phyloP scores from a whole-genome alignment of 2,797 vertebrate genomes.

The Enteromius fasciolatus region DNA sequence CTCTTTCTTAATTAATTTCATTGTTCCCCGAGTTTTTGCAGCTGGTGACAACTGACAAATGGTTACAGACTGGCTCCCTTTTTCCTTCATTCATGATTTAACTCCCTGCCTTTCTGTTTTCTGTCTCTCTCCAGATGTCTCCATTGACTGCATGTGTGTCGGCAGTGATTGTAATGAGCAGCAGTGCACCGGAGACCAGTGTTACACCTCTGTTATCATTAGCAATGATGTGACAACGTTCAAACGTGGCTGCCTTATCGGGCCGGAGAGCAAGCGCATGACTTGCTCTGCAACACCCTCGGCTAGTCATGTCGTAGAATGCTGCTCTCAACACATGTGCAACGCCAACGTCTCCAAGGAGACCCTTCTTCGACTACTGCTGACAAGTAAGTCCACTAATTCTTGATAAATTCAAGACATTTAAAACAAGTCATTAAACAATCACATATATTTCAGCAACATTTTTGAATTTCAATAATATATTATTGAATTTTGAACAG shows the following conservation, averaged over 20 bases:
- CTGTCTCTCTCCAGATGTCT: constrained; percentile 69
- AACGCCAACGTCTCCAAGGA: constrained; percentile 75
- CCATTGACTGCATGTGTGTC: constrained; percentile 77
- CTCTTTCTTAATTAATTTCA: constrained; percentile 25
- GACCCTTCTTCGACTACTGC: constrained; percentile 70
- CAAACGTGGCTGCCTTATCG: constrained; percentile 75
- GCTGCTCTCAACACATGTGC: constrained; percentile 79
- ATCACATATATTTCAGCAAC: neutral
- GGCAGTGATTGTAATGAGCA: constrained; percentile 70
- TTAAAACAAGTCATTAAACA: neutral
- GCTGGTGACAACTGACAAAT: constrained; percentile 1
- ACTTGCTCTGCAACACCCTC: constrained; percentile 74
- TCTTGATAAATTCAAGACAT: neutral
- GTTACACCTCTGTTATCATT: constrained; percentile 79
- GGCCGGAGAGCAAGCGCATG: constrained; percentile 69
- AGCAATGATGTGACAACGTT: constrained; percentile 63
- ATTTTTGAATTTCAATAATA: too few species aligned
- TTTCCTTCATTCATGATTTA: constrained; percentile 6
- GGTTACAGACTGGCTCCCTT: neutral
- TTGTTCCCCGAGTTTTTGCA: constrained; percentile 20
- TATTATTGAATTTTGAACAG: too few species aligned
- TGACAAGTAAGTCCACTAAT: constrained; percentile 62
- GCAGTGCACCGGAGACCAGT: constrained; percentile 76
- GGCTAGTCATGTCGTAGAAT: constrained; percentile 71
- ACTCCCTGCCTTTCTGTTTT: constrained; percentile 18